Conservation (phyloP, 2,113 vertebrate genomes). For the Leucoraja erinaceus region DNA sequence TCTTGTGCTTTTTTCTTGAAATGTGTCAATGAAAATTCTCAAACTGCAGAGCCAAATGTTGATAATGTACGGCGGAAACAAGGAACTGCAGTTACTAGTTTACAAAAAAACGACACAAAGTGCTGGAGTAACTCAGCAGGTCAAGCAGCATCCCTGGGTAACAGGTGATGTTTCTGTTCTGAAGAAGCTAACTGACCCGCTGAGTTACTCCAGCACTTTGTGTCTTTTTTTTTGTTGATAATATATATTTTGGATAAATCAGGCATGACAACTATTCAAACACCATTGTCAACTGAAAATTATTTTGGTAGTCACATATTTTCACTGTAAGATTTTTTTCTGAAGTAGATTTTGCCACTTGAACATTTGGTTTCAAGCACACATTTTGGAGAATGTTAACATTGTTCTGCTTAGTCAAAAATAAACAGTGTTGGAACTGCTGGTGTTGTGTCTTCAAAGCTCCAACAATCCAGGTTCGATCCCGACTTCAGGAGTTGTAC, state of each 20-base stretch:
- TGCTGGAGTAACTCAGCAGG: too few relatives aligned
- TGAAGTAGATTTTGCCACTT: background rate
- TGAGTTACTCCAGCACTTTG: too few relatives aligned
- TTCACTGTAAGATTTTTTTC: background rate
- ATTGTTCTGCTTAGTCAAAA: background rate
- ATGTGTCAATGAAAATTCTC: background rate
- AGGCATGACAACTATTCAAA: background rate
- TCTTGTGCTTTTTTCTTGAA: background rate
- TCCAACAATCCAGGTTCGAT: too few relatives aligned
- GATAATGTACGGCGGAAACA: too few relatives aligned
- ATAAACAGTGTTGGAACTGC: too few relatives aligned
- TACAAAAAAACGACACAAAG: too few relatives aligned
- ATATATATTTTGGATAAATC: background rate
- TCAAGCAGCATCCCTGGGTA: too few relatives aligned
- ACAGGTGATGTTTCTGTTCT: too few relatives aligned
- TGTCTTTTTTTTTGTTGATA: background rate
- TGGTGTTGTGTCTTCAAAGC: too few relatives aligned
- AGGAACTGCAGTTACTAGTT: too few relatives aligned
- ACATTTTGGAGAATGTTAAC: background rate
- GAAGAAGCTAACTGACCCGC: too few relatives aligned
- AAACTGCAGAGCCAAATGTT: background rate
- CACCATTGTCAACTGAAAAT: background rate
- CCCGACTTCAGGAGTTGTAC: too few relatives aligned
- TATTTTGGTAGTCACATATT: background rate
- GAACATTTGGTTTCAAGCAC: background rate